A percentile compares a stretch with the other conserved stretches of the same genome.
phyloP scores from a whole-genome alignment of 2,113 vertebrate species.

The Menidia beryllina region DNA sequence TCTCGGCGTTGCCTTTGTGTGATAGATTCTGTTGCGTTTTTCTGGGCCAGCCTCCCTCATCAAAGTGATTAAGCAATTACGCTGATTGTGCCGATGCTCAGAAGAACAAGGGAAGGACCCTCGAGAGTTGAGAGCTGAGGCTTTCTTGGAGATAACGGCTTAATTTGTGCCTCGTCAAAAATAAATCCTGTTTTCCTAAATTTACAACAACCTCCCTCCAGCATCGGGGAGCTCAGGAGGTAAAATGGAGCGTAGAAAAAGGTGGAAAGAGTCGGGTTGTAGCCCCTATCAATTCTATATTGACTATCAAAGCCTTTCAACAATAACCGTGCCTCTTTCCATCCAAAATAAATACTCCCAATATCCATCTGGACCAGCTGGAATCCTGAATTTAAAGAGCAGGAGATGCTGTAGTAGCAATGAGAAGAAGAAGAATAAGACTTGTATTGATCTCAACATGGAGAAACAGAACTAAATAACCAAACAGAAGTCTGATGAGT shows the following conservation, averaged over 20 bases:
- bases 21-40: constrained; percentile 62
- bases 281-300: constrained; percentile 22
- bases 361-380: not conserved
- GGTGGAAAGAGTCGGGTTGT: not conserved
- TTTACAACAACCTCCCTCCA: constrained; percentile 35
- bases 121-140: constrained; percentile 69
- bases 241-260: not conserved
- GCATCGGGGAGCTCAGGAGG: constrained; percentile 24
- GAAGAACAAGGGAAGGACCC: constrained; percentile 61
- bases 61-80: constrained; percentile 79
- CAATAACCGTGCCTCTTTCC: not conserved
- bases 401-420: no score
- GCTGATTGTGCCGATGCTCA: constrained; percentile 71
- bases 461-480: constrained; percentile 45
- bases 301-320: not conserved
- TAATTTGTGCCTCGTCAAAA: constrained; percentile 74
- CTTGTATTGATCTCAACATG: constrained; percentile 26
- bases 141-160: constrained; percentile 73
- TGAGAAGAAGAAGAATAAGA: no score
- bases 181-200: constrained; percentile 54
- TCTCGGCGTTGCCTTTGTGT: constrained; percentile 46
- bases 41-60: constrained; percentile 71
- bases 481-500: constrained; percentile 38
- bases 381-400: no score
- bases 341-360: constrained; percentile 18